Evolutionary conservation across 2,113 vertebrate species (phyloP).

Genomic region (Nannospalax galili): DNA sequence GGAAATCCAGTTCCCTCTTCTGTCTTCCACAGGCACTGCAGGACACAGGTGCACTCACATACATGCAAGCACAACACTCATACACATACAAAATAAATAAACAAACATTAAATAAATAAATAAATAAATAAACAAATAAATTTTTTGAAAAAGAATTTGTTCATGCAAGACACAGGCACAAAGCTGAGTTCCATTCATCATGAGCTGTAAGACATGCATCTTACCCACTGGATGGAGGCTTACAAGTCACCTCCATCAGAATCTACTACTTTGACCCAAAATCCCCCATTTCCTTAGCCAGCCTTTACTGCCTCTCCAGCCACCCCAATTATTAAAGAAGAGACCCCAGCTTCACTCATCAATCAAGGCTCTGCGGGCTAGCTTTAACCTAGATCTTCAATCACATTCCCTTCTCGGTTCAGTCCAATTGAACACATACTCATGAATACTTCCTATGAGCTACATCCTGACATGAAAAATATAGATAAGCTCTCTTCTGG

Average conservation of each 20-base stretch:
- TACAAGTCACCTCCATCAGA: not conserved
- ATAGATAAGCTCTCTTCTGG: not conserved
- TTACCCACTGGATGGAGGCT: not conserved
- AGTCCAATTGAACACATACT: not conserved
- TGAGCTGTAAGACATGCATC: not conserved
- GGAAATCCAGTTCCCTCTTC: too few relatives aligned
- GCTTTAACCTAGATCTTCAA: not conserved
- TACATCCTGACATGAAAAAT: not conserved
- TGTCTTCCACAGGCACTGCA: too few relatives aligned
- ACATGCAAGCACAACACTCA: too few relatives aligned
- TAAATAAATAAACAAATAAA: too few relatives aligned
- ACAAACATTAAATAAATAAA: too few relatives aligned
- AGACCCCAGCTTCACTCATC: not conserved
- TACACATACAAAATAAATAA: too few relatives aligned
- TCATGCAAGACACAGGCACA: not conserved
- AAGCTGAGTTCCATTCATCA: not conserved
- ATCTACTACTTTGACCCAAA: not conserved
- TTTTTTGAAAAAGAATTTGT: not conserved
- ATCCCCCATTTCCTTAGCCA: accelerated
- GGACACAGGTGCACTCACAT: too few relatives aligned
- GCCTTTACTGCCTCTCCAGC: not conserved
- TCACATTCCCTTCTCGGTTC: not conserved
- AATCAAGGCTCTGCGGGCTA: not conserved
- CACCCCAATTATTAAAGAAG: not conserved
- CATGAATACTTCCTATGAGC: not conserved